A percentile compares a stretch with the other conserved stretches of the same genome.
phyloP scores from a whole-genome alignment of 2,888 invertebrate species.

The Dichetophora obliterata region DNA sequence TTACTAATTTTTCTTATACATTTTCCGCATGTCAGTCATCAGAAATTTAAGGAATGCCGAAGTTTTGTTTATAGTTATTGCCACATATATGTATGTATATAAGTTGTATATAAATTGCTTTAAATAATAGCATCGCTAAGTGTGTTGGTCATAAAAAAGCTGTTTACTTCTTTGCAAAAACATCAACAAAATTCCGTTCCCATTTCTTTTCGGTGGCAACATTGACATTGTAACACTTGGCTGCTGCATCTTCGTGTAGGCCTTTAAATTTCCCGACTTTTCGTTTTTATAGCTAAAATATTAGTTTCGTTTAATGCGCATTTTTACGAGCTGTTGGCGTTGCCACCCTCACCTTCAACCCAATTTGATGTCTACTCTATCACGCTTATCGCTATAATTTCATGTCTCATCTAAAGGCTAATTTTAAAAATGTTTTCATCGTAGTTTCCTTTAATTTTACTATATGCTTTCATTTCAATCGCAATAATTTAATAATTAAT shows the following conservation, averaged over 20 bases:
- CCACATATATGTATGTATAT: too few relatives aligned
- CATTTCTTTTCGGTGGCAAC: background rate
- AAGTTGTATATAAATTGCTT: too few relatives aligned
- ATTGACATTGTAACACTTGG: constrained; percentile 33
- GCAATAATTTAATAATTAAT: background rate
- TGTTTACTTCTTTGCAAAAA: background rate
- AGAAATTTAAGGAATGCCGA: too few relatives aligned
- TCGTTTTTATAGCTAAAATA: background rate
- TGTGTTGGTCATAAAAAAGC: constrained; percentile 8
- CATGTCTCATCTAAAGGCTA: constrained; percentile 1
- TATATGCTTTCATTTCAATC: background rate
- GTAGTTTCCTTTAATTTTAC: background rate
- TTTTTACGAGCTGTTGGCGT: background rate
- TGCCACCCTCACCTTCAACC: background rate
- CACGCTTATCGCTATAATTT: background rate
- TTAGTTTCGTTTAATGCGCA: constrained; percentile 11
- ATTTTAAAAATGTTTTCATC: constrained; percentile 39
- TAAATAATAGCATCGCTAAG: background rate
- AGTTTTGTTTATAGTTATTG: too few relatives aligned
- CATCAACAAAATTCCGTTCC: background rate
- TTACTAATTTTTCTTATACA: too few relatives aligned
- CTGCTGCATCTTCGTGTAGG: background rate
- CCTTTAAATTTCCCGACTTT: background rate
- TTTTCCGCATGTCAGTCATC: too few relatives aligned
- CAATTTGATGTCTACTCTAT: background rate